These are phyloP conservation scores for Pyrochroa serraticornis DNA, from an alignment of 2,888 invertebrate species.

Conservation along the genomic window DNA sequence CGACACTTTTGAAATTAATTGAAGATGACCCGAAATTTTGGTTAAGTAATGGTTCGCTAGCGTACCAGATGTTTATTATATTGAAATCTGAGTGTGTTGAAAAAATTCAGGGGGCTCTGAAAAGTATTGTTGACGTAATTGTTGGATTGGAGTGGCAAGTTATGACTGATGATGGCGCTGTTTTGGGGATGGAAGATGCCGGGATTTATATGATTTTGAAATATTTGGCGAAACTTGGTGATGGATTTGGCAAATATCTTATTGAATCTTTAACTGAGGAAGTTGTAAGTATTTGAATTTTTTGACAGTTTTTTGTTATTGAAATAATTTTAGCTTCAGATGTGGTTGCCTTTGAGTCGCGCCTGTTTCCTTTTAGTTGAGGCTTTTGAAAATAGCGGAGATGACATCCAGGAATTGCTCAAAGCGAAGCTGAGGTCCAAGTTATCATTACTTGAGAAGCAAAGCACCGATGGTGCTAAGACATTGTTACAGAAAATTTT, in stretches of 20 bases:
- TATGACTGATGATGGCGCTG: constrained; percentile 56
- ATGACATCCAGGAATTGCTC: constrained; percentile 57
- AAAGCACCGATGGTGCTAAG: constrained; percentile 67
- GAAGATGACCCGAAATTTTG: constrained; percentile 68
- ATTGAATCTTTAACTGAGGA: constrained; percentile 61
- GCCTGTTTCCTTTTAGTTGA: constrained; percentile 77
- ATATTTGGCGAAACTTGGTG: constrained; percentile 67
- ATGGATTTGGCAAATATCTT: constrained; percentile 67
- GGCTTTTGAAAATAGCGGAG: constrained; percentile 67
- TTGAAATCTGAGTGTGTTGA: constrained; percentile 62
- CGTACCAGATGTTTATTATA: constrained; percentile 72
- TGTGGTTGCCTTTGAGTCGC: constrained; percentile 73
- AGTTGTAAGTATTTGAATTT: constrained; percentile 58
- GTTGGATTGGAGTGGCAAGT: constrained; percentile 64
- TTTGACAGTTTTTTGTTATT: constrained; percentile 17
- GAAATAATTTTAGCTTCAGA: too few relatives aligned
- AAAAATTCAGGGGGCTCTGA: constrained; percentile 53
- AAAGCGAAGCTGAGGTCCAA: constrained; percentile 61
- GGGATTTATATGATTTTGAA: constrained; percentile 80
- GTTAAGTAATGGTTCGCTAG: constrained; percentile 71
- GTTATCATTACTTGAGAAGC: constrained; percentile 59
- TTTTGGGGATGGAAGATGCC: constrained; percentile 72
- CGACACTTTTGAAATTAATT: constrained; percentile 46
- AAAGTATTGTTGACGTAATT: constrained; percentile 59
- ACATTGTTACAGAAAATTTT: constrained; percentile 62